A percentile compares a stretch with the other conserved stretches of the same genome.
phyloP scores from a whole-genome alignment of 2,888 invertebrate genomes.

The Caenorhabditis sp. region DNA sequence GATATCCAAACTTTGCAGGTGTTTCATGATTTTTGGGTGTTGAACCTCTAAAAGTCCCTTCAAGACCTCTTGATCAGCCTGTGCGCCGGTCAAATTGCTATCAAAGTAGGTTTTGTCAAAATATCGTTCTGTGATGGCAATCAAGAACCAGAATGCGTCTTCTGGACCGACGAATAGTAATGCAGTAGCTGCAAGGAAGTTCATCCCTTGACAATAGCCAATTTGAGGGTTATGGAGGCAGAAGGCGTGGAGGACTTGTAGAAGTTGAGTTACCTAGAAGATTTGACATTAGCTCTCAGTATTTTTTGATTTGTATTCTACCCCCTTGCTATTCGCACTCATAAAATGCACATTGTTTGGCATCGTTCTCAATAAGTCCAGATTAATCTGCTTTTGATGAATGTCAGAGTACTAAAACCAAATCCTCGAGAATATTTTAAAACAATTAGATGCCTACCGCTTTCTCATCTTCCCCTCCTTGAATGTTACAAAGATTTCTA shows the following conservation, averaged over 20 bases:
- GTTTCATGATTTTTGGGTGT: slow-evolving; percentile 84
- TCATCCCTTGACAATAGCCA: slow-evolving; percentile 86
- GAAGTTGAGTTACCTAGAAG: slow-evolving; percentile 84
- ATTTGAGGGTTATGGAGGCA: slow-evolving; percentile 85
- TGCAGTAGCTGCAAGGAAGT: slow-evolving; percentile 85
- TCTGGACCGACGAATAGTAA: slow-evolving; percentile 85
- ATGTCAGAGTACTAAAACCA: slow-evolving; percentile 84
- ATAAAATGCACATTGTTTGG: slow-evolving; percentile 85
- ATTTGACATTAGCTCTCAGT: not conserved
- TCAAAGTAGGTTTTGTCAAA: slow-evolving; percentile 85
- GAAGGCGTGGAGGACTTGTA: slow-evolving; percentile 85
- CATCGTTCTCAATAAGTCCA: slow-evolving; percentile 86
- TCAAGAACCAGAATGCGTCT: slow-evolving; percentile 86
- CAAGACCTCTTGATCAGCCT: slow-evolving; percentile 85
- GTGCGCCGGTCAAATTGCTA: slow-evolving; percentile 85
- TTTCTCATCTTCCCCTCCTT: slow-evolving; percentile 83
- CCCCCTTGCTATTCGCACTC: slow-evolving; percentile 85
- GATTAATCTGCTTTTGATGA: slow-evolving; percentile 85
- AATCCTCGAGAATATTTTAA: too few relatives aligned
- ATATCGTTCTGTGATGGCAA: slow-evolving; percentile 85
- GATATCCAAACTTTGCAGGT: slow-evolving; percentile 85
- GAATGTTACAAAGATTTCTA: slow-evolving; percentile 84
- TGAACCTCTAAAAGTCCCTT: slow-evolving; percentile 85
- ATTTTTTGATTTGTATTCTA: slow-evolving; percentile 80
- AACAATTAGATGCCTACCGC: slow-evolving; percentile 81